Evolutionary conservation across 2,888 invertebrate genomes (phyloP).

Genomic region (Nymphalis urticae): DNA sequence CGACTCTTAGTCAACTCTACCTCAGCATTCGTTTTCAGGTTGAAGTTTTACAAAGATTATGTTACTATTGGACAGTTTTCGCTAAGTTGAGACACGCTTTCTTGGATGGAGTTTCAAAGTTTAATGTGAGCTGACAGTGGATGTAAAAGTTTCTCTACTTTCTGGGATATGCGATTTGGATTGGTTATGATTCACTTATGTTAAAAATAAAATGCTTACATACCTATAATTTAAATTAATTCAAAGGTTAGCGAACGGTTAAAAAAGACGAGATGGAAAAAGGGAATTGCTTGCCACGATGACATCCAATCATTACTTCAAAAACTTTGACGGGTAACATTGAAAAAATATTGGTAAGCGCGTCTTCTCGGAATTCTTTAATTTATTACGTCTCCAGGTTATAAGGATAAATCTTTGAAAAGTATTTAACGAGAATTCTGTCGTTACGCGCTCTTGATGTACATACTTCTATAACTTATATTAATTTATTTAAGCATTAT

Average conservation of each 20-base stretch:
- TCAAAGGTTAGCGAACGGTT: conserved; percentile 2
- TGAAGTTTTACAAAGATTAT: conserved; percentile 41
- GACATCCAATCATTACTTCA: conserved; percentile 63
- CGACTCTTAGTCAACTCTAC: conserved; percentile 46
- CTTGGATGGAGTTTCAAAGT: conserved; percentile 36
- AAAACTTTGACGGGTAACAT: conserved; percentile 45
- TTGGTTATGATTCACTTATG: not conserved
- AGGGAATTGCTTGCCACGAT: conserved; percentile 53
- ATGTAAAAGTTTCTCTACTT: conserved; percentile 19
- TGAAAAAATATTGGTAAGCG: conserved; percentile 36
- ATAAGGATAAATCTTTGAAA: conserved; percentile 43
- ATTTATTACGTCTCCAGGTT: conserved; percentile 44
- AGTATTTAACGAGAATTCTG: conserved; percentile 17
- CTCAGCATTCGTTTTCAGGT: conserved; percentile 40
- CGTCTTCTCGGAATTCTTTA: conserved; percentile 47
- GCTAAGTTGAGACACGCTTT: conserved; percentile 29
- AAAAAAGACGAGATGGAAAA: conserved; percentile 10
- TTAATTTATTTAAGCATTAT: conserved; percentile 43
- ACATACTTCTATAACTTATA: conserved; percentile 1
- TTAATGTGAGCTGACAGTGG: conserved; percentile 21
- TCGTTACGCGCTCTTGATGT: not conserved
- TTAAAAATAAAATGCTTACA: not conserved
- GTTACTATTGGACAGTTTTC: conserved; percentile 43
- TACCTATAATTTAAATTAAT: not conserved
- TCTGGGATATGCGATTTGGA: conserved; percentile 10